Evolutionary conservation across 2,113 vertebrate species (phyloP).

Genomic region (Mustela lutreola): DNA sequence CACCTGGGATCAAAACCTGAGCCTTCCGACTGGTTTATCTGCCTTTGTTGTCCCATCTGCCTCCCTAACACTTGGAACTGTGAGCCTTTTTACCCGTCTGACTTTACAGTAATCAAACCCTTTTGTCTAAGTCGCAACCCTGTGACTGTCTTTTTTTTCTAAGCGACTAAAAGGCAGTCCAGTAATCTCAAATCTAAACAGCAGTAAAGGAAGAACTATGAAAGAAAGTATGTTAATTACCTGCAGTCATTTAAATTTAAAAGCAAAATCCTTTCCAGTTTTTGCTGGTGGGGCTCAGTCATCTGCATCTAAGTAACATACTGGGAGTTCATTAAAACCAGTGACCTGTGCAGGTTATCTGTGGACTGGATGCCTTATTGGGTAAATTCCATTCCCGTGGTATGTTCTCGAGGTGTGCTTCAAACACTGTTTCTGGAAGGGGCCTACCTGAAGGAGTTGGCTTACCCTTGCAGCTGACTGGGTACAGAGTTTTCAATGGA

Average conservation of each 20-base stretch:
- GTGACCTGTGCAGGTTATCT: neutral
- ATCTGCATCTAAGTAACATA: constrained; percentile 10
- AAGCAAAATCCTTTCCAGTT: constrained; percentile 62
- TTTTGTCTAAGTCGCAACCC: constrained; percentile 54
- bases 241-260: constrained; percentile 58
- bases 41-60: constrained; percentile 59
- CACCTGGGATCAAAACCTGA: constrained; percentile 5
- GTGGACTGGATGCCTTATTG: neutral
- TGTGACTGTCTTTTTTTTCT: constrained; percentile 45
- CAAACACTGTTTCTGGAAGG: neutral
- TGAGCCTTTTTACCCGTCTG: constrained; percentile 58
- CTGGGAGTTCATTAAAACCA: constrained; percentile 26
- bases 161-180: constrained; percentile 35
- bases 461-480: constrained; percentile 92
- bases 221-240: constrained; percentile 55
- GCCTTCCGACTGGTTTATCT: constrained; percentile 18
- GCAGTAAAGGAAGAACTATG: constrained; percentile 51
- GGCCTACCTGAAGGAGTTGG: neutral
- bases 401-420: neutral
- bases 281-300: constrained; percentile 41
- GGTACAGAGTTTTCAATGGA: constrained; percentile 88
- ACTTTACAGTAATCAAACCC: constrained; percentile 75
- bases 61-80: constrained; percentile 52
- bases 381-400: neutral
- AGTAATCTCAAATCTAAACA: constrained; percentile 45